Base-by-base conservation (phyloP, 2,113 vertebrate genomes). In the Ailurus styani region DNA sequence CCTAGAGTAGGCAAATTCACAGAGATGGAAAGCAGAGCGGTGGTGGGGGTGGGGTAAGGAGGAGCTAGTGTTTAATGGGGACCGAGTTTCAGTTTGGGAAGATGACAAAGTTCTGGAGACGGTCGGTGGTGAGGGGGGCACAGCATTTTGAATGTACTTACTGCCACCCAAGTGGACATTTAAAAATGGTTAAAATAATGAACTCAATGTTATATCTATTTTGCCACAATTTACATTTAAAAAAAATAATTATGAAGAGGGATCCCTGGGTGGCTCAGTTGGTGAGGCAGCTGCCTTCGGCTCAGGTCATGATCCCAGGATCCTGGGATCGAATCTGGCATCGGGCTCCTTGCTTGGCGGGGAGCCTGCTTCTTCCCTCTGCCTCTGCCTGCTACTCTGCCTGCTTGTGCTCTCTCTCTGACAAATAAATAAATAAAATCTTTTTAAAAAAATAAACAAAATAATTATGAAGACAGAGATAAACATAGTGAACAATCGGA, bases 41-140 rank as follows among this genome's bases (percentile, higher is more conserved):
- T 4, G 6, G 42, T 8, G 42, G 20, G 25, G 21, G 3, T 6
- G 3, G 3, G 6, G 18, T 3, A 10, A 14, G 3, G 2, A 5
- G 17, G 42, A 9, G 15, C n/a, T 4, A 2, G 83, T 45, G 37
- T 42, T 86, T 54, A 27, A 14, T 2, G 8, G 62, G n/a, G 20
- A 66, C 20, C 20, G 57, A n/a, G 37, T 15, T 81, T 72, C 50
- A 62, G 45, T 47, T 64, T 45, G 13, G 37, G 52, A 42, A 29
- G 2, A 29, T 13, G 55, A 68, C 7, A 12, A 81, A 14, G 45
- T 42, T 45, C 84, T 42, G 40, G n/a, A 29, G 34, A 42, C 0
- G 0, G 23, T 31, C 0, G 1, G 18, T 20, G 23, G 5, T 25
- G 34, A 50, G 5, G 8, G 34, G 5, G 27, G 6, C 68, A 27